phyloP scores from a whole-genome alignment of 2,113 vertebrate species.

The Tenebrosternarchus preto region DNA sequence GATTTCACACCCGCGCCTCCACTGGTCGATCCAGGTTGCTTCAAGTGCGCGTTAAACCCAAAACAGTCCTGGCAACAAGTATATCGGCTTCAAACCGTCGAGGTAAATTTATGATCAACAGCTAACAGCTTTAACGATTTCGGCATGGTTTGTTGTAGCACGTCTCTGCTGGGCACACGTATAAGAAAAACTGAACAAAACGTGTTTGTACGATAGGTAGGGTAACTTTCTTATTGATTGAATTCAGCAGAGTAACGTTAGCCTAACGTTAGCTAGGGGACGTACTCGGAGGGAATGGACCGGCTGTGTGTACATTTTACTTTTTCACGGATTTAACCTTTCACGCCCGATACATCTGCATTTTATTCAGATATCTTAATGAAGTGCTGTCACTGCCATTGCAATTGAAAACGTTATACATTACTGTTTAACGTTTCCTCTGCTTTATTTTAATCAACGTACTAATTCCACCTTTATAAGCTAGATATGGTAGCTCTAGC shows the following conservation, averaged over 20 bases:
- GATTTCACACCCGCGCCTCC: conserved; percentile 52
- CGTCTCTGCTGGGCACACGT: neutral
- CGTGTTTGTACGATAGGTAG: neutral
- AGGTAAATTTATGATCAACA: neutral
- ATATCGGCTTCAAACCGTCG: conserved; percentile 17
- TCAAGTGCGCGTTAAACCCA: neutral
- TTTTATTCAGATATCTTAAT: too few species aligned
- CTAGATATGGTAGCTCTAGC: conserved; percentile 26
- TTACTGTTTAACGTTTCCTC: neutral
- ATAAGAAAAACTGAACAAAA: neutral
- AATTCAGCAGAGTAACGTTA: neutral
- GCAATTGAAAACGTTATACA: neutral
- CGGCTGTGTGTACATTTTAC: neutral
- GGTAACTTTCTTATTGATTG: neutral
- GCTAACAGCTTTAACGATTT: neutral
- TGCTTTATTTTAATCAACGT: neutral
- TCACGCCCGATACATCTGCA: neutral
- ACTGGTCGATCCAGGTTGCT: conserved; percentile 42
- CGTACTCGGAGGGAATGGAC: neutral
- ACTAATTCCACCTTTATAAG: neutral
- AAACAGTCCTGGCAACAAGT: conserved; percentile 32
- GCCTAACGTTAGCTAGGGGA: neutral
- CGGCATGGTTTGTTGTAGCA: neutral
- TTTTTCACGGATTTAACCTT: neutral
- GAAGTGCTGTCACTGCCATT: too few species aligned